A percentile compares a stretch with the other conserved stretches of the same genome.
Conservation (phyloP, 2,113 vertebrate species). For the Eurystomus gularis region DNA sequence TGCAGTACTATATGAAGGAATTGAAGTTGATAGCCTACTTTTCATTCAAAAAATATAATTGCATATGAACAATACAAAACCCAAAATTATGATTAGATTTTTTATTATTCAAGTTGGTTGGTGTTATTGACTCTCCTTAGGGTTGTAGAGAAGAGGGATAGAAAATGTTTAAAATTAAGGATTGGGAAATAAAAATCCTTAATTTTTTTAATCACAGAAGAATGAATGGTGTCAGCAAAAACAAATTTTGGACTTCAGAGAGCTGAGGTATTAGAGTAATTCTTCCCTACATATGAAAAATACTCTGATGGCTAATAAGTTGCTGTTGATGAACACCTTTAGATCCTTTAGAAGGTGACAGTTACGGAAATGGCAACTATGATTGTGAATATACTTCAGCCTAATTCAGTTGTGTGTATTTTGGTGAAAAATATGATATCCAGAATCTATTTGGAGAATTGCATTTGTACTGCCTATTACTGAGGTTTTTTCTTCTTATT, state of each 20-base stretch:
- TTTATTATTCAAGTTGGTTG: neutral
- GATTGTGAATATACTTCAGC: neutral
- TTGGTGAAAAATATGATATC: neutral
- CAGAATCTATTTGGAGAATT: neutral
- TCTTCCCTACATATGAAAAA: neutral
- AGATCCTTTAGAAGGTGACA: neutral
- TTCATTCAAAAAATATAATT: neutral
- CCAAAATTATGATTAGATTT: neutral
- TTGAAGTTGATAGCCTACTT: neutral
- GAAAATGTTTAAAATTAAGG: neutral
- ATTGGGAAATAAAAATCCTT: neutral
- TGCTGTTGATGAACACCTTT: neutral
- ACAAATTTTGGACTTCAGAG: neutral
- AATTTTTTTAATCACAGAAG: neutral
- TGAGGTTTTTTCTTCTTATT: neutral
- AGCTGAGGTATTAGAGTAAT: neutral
- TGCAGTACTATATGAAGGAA: neutral
- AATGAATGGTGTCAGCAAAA: neutral
- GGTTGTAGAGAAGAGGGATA: neutral
- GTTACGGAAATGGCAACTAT: neutral
- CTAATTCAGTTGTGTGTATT: neutral
- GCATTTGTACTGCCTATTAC: neutral
- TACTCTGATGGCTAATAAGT: neutral
- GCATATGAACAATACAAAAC: fast-evolving
- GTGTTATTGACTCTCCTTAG: neutral